These are phyloP conservation scores for Oriolus oriolus DNA, from an alignment of 2,113 vertebrate species.

Conservation along the genomic window DNA sequence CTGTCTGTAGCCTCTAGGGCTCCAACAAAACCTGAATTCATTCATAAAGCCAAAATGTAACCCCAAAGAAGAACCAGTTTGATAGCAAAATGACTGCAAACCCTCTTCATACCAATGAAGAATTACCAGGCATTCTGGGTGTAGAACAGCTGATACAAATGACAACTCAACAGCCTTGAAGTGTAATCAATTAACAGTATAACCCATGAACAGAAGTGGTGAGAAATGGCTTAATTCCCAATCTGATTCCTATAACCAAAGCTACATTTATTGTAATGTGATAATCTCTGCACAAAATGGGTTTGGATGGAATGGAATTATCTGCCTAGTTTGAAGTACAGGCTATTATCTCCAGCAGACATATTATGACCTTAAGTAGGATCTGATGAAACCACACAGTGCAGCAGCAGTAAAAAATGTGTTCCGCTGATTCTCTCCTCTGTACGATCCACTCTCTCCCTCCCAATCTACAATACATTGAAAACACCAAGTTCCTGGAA, in stretches of 20 bases:
- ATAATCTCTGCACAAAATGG: neutral
- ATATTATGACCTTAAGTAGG: neutral
- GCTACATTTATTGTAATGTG: neutral
- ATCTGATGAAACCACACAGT: neutral
- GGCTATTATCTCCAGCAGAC: neutral
- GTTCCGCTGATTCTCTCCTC: neutral
- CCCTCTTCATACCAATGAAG: neutral
- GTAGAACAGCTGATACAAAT: neutral
- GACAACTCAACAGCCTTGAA: neutral
- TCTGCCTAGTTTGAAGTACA: neutral
- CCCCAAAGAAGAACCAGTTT: neutral
- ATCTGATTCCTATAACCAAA: neutral
- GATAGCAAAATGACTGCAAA: neutral
- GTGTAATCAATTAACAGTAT: neutral
- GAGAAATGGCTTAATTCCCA: neutral
- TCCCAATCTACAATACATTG: neutral
- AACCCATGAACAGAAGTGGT: neutral
- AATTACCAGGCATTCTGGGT: neutral
- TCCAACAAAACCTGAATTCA: neutral
- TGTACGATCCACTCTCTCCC: neutral
- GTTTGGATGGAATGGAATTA: neutral
- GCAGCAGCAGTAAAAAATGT: neutral
- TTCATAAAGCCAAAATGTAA: neutral
- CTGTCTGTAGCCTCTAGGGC: neutral
- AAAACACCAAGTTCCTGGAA: neutral